Conservation (phyloP, 2,113 vertebrate species). For the Labrus mixtus region DNA sequence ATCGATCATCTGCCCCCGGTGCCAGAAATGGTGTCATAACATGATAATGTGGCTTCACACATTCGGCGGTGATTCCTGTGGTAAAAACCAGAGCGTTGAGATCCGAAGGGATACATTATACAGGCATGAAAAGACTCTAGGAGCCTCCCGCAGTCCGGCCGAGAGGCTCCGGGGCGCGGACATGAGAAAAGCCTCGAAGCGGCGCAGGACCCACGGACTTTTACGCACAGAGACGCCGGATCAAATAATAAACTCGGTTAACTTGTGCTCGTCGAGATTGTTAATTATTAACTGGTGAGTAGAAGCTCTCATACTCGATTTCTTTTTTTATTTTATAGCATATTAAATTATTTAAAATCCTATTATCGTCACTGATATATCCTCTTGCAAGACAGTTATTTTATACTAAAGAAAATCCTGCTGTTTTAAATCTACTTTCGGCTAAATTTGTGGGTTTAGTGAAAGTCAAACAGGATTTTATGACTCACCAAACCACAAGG, state of each 20-base stretch:
- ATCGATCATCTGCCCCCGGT: constrained; percentile 68
- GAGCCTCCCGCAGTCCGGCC: constrained; percentile 59
- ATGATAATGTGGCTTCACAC: constrained; percentile 72
- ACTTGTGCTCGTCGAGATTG: constrained; percentile 12
- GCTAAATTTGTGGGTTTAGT: constrained; percentile 30
- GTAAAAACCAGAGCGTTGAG: constrained; percentile 63
- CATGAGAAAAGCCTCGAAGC: constrained; percentile 24
- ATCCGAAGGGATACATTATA: constrained; percentile 66
- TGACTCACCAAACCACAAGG: constrained; percentile 21
- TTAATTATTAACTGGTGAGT: constrained; percentile 64
- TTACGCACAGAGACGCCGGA: constrained; percentile 52
- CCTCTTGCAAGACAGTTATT: constrained; percentile 3
- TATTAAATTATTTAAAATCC: constrained; percentile 7
- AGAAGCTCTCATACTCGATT: constrained; percentile 5
- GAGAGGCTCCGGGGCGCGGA: constrained; percentile 47
- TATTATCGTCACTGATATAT: background rate
- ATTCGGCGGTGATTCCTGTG: constrained; percentile 64
- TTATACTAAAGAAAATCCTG: constrained; percentile 7
- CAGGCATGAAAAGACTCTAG: constrained; percentile 73
- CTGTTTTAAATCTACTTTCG: constrained; percentile 33
- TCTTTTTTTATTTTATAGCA: background rate
- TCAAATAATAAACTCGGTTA: constrained; percentile 8
- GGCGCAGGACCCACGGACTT: constrained; percentile 57
- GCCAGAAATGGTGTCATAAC: constrained; percentile 74
- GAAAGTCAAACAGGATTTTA: constrained; percentile 31